A percentile compares a stretch with the other conserved stretches of the same genome.
These are phyloP conservation scores for Panurus biarmicus DNA, from an alignment of 2,113 vertebrate genomes.

Conservation along the genomic window DNA sequence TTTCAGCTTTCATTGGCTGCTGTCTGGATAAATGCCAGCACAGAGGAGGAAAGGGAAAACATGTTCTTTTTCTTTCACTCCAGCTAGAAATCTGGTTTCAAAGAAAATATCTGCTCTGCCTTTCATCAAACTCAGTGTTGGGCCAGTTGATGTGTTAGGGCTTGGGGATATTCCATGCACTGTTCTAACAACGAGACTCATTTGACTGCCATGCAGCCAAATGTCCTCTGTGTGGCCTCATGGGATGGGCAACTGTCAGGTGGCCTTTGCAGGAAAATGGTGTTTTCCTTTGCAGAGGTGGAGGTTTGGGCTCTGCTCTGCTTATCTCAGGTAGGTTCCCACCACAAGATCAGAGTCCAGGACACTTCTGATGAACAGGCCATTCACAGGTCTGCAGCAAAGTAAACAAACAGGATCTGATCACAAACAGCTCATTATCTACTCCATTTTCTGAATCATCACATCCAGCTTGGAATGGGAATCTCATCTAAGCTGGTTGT, in stretches of 20 bases:
- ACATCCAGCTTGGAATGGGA: constrained; percentile 2
- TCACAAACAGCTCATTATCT: constrained; percentile 46
- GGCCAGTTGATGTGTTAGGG: not conserved
- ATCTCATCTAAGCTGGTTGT: not conserved
- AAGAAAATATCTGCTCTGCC: constrained; percentile 3
- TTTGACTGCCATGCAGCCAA: not conserved
- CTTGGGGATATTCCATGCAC: not conserved
- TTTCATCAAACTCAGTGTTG: not conserved
- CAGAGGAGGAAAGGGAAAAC: not conserved
- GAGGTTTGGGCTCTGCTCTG: not conserved
- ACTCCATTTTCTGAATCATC: constrained; percentile 23
- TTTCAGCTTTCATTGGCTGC: not conserved
- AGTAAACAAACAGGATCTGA: constrained; percentile 6
- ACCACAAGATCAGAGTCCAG: not conserved
- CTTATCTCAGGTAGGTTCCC: not conserved
- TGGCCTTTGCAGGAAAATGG: not conserved
- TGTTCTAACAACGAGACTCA: not conserved
- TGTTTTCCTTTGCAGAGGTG: not conserved
- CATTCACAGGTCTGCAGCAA: not conserved
- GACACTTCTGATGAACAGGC: not conserved
- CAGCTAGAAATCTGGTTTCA: not conserved
- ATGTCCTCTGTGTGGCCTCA: not conserved
- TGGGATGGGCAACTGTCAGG: not conserved
- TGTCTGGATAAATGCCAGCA: not conserved
- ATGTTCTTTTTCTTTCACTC: not conserved